Percentiles rank a stretch among this genome's conserved stretches.
Evolutionary conservation across 2,888 invertebrate species (phyloP).

Genomic region (Tachina grossa): DNA sequence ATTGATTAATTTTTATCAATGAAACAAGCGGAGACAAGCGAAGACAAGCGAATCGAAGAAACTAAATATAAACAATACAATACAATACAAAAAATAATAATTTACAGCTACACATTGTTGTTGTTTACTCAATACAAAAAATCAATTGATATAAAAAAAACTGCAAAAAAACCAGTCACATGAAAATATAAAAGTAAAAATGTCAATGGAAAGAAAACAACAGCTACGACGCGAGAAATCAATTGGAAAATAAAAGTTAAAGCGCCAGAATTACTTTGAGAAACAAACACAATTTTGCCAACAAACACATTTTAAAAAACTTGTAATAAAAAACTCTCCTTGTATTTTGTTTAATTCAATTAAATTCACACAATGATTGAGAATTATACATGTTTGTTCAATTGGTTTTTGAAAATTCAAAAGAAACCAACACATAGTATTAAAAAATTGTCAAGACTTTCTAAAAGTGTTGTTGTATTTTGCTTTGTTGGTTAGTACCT

Average conservation of each 20-base stretch:
- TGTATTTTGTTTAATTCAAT: no score
- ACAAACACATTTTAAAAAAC: constrained; percentile 21
- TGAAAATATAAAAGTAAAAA: constrained; percentile 23
- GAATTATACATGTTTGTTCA: no score
- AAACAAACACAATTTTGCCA: neutral
- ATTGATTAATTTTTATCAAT: constrained; percentile 70
- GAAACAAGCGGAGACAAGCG: constrained; percentile 40
- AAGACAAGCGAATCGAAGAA: constrained; percentile 25
- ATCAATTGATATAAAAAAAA: constrained; percentile 57
- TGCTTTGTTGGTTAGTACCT: no score
- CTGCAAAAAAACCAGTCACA: constrained; percentile 53
- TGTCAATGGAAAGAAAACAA: neutral
- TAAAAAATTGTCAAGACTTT: no score
- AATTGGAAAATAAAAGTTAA: constrained; percentile 37
- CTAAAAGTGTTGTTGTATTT: no score
- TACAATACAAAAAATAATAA: constrained; percentile 10
- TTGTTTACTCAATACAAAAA: constrained; percentile 55
- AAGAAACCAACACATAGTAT: no score
- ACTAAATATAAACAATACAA: constrained; percentile 7
- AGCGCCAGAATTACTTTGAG: constrained; percentile 44
- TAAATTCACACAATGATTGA: no score
- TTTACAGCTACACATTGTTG: constrained; percentile 31
- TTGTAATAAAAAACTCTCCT: no score
- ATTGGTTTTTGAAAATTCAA: no score
- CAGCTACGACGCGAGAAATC: constrained; percentile 30